These are phyloP conservation scores for Patella ulyssiponensis DNA, from an alignment of 2,888 invertebrate species.

Conservation along the genomic window DNA sequence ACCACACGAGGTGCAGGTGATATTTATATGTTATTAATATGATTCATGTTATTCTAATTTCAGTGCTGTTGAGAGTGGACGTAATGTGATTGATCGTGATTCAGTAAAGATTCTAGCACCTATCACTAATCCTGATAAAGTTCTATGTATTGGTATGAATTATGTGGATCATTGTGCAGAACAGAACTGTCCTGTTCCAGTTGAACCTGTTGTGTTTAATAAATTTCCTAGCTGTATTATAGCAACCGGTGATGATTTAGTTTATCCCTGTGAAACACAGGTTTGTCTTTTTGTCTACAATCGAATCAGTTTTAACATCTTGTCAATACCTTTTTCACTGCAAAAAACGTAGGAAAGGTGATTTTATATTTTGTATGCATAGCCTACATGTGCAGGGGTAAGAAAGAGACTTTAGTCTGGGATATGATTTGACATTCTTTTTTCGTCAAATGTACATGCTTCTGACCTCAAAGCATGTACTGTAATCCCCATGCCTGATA, in stretches of 20 bases:
- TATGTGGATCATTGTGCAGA: conserved; percentile 89
- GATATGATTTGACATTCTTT: too few relatives aligned
- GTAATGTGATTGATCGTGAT: conserved; percentile 47
- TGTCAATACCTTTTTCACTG: too few relatives aligned
- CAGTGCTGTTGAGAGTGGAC: conserved; percentile 51
- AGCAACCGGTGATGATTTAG: conserved; percentile 76
- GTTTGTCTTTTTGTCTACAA: conserved; percentile 44
- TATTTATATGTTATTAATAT: too few relatives aligned
- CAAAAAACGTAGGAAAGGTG: too few relatives aligned
- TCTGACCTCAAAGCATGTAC: too few relatives aligned
- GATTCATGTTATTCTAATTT: conserved; percentile 20
- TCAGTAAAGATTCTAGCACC: conserved; percentile 76
- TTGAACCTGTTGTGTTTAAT: conserved; percentile 88
- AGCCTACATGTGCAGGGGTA: too few relatives aligned
- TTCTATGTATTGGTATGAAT: conserved; percentile 88
- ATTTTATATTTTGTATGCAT: too few relatives aligned
- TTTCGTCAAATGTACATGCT: too few relatives aligned
- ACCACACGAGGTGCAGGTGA: too few relatives aligned
- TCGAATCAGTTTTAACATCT: not conserved
- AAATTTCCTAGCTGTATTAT: conserved; percentile 87
- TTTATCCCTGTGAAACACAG: conserved; percentile 57
- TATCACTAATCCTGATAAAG: conserved; percentile 85
- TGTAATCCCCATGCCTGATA: too few relatives aligned
- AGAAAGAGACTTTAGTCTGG: too few relatives aligned
- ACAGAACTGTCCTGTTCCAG: conserved; percentile 81